Evolutionary conservation across 2,113 vertebrate species (phyloP).

Genomic region (Amphiprion percula): DNA sequence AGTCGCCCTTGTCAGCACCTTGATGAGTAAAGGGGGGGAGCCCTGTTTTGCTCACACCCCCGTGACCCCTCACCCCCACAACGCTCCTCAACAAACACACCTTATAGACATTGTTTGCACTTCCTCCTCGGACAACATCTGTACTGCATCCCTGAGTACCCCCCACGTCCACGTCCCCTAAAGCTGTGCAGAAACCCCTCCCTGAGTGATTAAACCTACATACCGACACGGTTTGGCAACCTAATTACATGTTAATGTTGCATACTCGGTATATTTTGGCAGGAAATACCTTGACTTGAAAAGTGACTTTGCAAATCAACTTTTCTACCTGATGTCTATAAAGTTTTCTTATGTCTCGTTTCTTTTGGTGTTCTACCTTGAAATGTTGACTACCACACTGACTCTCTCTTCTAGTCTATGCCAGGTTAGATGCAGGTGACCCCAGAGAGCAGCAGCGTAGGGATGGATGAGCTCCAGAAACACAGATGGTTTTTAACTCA

Average conservation of each 20-base stretch:
- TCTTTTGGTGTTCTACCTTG: conserved; percentile 64
- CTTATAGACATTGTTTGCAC: conserved; percentile 87
- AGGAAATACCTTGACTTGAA: conserved; percentile 85
- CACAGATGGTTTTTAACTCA: conserved; percentile 83
- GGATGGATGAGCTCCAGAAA: conserved; percentile 53
- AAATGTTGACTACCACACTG: conserved; percentile 65
- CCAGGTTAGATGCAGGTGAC: conserved; percentile 76
- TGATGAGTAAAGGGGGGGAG: conserved; percentile 83
- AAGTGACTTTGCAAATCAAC: conserved; percentile 86
- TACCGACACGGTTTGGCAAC: conserved; percentile 76
- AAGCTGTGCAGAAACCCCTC: conserved; percentile 74
- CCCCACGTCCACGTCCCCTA: conserved; percentile 39
- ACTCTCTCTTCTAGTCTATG: conserved; percentile 67
- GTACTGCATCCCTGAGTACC: conserved; percentile 69
- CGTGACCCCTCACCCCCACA: conserved; percentile 23
- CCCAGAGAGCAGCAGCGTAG: conserved; percentile 64
- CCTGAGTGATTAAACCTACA: conserved; percentile 59
- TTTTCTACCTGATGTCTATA: conserved; percentile 87
- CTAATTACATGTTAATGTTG: conserved; percentile 79
- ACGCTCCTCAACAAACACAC: conserved; percentile 61
- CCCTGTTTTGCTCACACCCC: conserved; percentile 70
- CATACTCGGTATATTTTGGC: conserved; percentile 81
- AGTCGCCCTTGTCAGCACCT: conserved; percentile 96
- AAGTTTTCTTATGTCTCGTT: conserved; percentile 80
- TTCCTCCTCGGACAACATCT: conserved; percentile 82